Base-by-base conservation (phyloP, 2,797 vertebrate species). In the Picus viridis region DNA sequence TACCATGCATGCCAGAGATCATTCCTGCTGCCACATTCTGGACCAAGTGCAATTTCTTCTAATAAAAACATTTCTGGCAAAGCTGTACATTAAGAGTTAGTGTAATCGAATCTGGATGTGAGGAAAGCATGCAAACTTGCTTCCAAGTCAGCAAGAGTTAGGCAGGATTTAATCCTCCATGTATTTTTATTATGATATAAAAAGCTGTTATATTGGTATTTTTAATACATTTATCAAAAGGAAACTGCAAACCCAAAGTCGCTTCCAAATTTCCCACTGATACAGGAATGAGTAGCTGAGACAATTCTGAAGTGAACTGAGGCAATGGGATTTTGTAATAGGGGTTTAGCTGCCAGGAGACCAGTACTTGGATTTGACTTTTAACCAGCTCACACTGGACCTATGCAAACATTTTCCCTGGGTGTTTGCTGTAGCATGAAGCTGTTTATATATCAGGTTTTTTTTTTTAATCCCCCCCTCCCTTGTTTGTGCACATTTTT, bases 101-200 rank as follows among this genome's bases (percentile, higher is more conserved):
- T 92, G 91, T 97, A 94, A 97, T 97, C 69, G 76, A 97, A 96
- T 97, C 95, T 97, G 95, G 92, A 96, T 96, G 67, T 94, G 96
- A 97, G 94, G 95, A 97, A 97, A 94, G 92, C 91, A 94, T 94
- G 96, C 91, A 95, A 94, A 58, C 83, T 88, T 74, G 88, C 92
- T 97, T 97, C 94, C 95, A 97, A 98, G 96, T 96, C 96, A 97
- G 95, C 93, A 96, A 97, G 92, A 97, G 94, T 93, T 96, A 94
- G 85, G 86, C 93, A 95, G 92, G 92, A 87, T 96, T 97, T 95
- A 96, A 96, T 97, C 89, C 92, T 95, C 92, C 76, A 93, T 96
- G 87, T 95, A 95, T 97, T 97, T 97, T 97, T 97, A 97, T 96
- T 95, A 94, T 95, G 91, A 95, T 96, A 92, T 94, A 93, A 97